Evolutionary conservation across 2,888 invertebrate genomes (phyloP), one percentile per base, ranked within the genome.

Genomic region (Nomada ferruginata): DNA sequence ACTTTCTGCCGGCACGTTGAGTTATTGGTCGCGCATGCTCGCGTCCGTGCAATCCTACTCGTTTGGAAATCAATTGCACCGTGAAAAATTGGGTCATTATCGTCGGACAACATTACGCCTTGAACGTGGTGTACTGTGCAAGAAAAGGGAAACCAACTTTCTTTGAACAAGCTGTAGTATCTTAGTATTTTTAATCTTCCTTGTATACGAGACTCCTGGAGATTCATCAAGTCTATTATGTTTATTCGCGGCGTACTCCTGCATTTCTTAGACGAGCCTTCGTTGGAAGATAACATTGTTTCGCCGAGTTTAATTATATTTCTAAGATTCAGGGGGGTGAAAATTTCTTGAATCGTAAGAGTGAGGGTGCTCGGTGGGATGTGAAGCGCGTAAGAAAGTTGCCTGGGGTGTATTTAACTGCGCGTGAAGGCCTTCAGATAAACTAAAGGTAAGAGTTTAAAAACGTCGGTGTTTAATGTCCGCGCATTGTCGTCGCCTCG

Each of bases 341-440:
- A 47, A 47, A 47, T 47, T 47, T 47, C 47, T 47, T 47, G 47
- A 15, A 15, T 47, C 47, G 11, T 2, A 47, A 47, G 47, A 15
- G 15, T 3, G 15, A 47, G 47, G 47, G 47, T 15, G 47, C 47
- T 47, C 47, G 47, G 3, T 29, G 36, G 20, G 13, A 20, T 23
- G 15, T 29, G 26, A 63, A 47, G 55, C 15, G n/a, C 7, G 10
- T 9, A 18, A 26, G 44, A 26, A 4, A 20, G 13, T 0, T 5
- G 18, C 3, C 15, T 18, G 1, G 1, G 9, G 0, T 15, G 36
- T n/a, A 42, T 9, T 57, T 63, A 36, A 63, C 20, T 10, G 15
- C 36, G 61, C 47, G n/a, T 23, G n/a, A 76, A 76, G n/a, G 15
- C n/a, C 29, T 50, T 23, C 23, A 3, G 63, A 64, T 76, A 72